These are phyloP conservation scores for Tarsius wallacei DNA, from an alignment of 2,797 vertebrate genomes.

Conservation along the genomic window DNA sequence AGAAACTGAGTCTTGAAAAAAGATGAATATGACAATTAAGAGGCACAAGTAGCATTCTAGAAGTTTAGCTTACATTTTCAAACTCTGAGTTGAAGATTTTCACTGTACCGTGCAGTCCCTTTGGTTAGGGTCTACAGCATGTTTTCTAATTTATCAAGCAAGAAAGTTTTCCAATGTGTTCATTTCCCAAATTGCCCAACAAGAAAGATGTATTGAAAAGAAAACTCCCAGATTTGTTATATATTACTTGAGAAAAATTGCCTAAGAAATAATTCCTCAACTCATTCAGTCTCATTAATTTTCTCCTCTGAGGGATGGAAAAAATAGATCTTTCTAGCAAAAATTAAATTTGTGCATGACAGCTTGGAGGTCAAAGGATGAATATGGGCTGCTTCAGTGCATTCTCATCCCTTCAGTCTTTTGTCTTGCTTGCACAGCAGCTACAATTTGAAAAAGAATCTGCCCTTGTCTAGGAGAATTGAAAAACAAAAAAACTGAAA, in stretches of 20 bases:
- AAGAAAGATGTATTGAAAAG: conserved; percentile 60
- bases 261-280: conserved; percentile 71
- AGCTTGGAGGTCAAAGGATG: conserved; percentile 79
- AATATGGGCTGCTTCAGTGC: conserved; percentile 66
- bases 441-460: not conserved
- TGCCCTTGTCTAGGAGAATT: conserved; percentile 54
- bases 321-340: conserved; percentile 78
- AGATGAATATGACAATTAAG: not conserved
- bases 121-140: not conserved
- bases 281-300: conserved; percentile 65
- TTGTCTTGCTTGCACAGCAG: conserved; percentile 64
- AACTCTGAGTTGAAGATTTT: not conserved
- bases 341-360: conserved; percentile 81
- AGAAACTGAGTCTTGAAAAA: not conserved
- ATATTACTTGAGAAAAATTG: conserved; percentile 60
- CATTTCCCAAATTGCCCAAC: not conserved
- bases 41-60: not conserved
- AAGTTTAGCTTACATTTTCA: not conserved
- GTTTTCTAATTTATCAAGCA: conserved; percentile 71
- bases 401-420: conserved; percentile 74
- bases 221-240: conserved; percentile 55
- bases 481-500: not conserved
- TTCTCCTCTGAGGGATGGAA: conserved; percentile 62
- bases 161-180: not conserved
- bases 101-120: too few relatives aligned